phyloP scores from a whole-genome alignment of 2,113 vertebrate species.

The Tychaedon coryphoeus region DNA sequence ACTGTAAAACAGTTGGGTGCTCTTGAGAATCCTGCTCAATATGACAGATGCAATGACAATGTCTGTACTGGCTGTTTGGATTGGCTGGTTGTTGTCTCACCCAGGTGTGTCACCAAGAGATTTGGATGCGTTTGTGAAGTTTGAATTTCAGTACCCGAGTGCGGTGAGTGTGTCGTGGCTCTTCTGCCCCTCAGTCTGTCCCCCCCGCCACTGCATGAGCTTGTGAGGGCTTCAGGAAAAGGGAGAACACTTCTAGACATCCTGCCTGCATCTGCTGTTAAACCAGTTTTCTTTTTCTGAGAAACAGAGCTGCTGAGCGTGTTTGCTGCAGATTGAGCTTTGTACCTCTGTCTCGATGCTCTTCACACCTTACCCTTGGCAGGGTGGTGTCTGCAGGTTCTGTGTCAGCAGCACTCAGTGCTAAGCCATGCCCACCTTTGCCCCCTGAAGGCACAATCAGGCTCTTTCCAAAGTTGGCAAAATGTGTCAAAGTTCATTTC shows the following conservation, averaged over 20 bases:
- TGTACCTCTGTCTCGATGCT: neutral
- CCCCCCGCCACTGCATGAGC: neutral
- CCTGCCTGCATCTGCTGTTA: neutral
- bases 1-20: neutral
- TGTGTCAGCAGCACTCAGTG: neutral
- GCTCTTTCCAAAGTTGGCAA: neutral
- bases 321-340: neutral
- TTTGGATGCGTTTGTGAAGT: constrained; percentile 89
- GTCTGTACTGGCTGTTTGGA: neutral
- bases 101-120: constrained; percentile 88
- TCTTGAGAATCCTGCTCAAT: neutral
- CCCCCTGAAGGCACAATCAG: neutral
- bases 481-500: neutral
- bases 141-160: constrained; percentile 94
- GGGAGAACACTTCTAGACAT: neutral
- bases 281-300: neutral
- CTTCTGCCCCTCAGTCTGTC: neutral
- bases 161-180: constrained; percentile 75
- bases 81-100: constrained; percentile 17
- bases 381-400: neutral
- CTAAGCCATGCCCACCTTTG: neutral
- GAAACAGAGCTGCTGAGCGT: neutral
- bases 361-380: neutral
- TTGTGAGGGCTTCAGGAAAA: neutral
- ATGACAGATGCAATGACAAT: neutral